Evolutionary conservation across 1,140 invertebrate genomes (phyloP).

Genomic region (Medauroidea extradentata): DNA sequence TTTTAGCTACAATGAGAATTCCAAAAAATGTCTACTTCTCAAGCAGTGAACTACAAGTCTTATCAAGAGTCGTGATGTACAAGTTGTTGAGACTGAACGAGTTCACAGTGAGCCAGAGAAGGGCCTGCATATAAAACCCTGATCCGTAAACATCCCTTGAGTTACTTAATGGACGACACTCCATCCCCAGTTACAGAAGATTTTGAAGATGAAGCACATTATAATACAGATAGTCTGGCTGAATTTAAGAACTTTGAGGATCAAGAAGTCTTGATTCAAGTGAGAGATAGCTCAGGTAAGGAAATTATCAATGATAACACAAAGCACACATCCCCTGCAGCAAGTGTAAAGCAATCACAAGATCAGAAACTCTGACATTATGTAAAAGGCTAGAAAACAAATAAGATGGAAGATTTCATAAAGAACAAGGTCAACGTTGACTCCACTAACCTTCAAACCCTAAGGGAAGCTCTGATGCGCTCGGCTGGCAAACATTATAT

Average conservation of each 20-base stretch:
- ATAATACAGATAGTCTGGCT: too few species aligned
- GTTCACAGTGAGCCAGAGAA: neutral
- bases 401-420: too few species aligned
- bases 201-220: neutral
- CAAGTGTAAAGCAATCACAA: too few species aligned
- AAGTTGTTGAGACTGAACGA: neutral
- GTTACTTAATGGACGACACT: neutral
- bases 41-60: conserved; percentile 7
- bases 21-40: conserved; percentile 19
- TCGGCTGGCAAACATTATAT: conserved; percentile 26
- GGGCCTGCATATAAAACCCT: neutral
- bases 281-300: too few species aligned
- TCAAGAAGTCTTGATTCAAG: too few species aligned
- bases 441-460: conserved; percentile 7
- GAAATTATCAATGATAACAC: too few species aligned
- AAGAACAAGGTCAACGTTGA: neutral
- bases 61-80: neutral
- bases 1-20: conserved; percentile 21
- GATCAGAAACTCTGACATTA: too few species aligned
- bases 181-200: conserved; percentile 14
- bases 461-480: neutral
- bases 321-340: too few species aligned
- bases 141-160: neutral
- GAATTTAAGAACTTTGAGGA: too few species aligned
- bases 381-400: too few species aligned